Evolutionary conservation across 2,888 invertebrate species (phyloP), one percentile per base, ranked within the genome.

Genomic region (Hemistola chrysoprasaria): DNA sequence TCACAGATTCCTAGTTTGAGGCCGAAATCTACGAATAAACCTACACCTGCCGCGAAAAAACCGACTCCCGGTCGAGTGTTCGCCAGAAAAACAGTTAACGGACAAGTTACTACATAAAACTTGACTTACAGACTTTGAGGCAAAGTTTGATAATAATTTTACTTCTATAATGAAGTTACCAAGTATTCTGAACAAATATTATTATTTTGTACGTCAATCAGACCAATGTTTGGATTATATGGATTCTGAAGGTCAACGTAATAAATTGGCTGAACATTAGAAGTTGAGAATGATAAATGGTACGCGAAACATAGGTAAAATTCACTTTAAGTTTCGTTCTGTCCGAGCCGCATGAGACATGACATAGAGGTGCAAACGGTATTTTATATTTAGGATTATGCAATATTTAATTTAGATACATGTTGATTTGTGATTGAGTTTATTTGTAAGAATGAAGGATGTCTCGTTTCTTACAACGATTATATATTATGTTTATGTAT

Each of bases 1-100:
- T 85, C 87, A 6, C 88, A 87, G 50, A 87, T 88, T 52, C 87
- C 88, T 0, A 82, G 85, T 43, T 56, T 82, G 40, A 69, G 75
- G 40, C 78, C 83, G 0, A 84, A 84, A 45, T 49, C 77, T 8
- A 57, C 73, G 1, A 62, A 44, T 20, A 75, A 75, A 42, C 39
- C 62, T 3, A 54, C 48, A 5, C 70, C 56, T 2, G 59, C 62
- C 21, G 56, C 61, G 1, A 78, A 71, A 47, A 84, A 78, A 47
- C 65, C 75, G 6, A 48, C 61, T 0, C 63, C 52, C n/a, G 53
- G 72, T 0, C 70, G 75, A 53, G 59, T 72, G 10, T 80, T 83
- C 47, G 49, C 71, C n/a, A 70, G 78, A 21, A 87, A 84, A 56
- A 71, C 74, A 2, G 42, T 66, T 7, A 72, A 63, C 40, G 78